Evolutionary conservation across 2,888 invertebrate genomes (phyloP).

Genomic region (Melanostoma mellinum): DNA sequence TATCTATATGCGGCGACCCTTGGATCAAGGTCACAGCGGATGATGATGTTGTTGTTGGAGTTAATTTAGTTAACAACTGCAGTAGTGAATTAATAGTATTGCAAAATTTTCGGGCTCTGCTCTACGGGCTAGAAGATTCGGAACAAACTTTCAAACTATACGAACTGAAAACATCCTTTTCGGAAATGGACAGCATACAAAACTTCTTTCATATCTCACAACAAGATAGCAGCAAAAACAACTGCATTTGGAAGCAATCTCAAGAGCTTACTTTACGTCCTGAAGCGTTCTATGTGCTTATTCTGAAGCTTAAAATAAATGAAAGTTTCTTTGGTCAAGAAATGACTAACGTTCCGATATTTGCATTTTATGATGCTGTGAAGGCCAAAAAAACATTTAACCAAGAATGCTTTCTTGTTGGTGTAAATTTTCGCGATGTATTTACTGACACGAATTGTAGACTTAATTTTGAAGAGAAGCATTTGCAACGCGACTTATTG

Average conservation of each 20-base stretch:
- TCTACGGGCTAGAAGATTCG: conserved; percentile 50
- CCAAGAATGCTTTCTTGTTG: conserved; percentile 48
- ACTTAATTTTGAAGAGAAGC: conserved; percentile 74
- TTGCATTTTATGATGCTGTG: conserved; percentile 74
- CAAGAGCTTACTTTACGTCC: conserved; percentile 75
- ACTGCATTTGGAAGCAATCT: conserved; percentile 63
- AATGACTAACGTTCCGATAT: conserved; percentile 58
- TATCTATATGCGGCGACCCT: conserved; percentile 78
- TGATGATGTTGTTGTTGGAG: conserved; percentile 75
- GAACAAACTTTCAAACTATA: conserved; percentile 75
- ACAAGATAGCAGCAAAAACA: not conserved
- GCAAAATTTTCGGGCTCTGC: conserved; percentile 72
- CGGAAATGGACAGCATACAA: conserved; percentile 70
- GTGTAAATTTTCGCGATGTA: conserved; percentile 51
- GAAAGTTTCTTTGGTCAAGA: conserved; percentile 60
- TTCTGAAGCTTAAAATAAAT: conserved; percentile 75
- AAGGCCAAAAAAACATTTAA: conserved; percentile 26
- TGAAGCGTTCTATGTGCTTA: conserved; percentile 76
- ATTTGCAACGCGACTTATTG: conserved; percentile 78
- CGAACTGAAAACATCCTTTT: conserved; percentile 75
- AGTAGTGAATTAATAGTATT: conserved; percentile 68
- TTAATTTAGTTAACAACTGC: conserved; percentile 76
- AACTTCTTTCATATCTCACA: conserved; percentile 72
- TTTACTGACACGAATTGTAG: conserved; percentile 69
- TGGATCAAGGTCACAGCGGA: conserved; percentile 76